These are phyloP conservation scores for Watsonalla cultraria DNA, from an alignment of 2,888 invertebrate species.

Conservation along the genomic window DNA sequence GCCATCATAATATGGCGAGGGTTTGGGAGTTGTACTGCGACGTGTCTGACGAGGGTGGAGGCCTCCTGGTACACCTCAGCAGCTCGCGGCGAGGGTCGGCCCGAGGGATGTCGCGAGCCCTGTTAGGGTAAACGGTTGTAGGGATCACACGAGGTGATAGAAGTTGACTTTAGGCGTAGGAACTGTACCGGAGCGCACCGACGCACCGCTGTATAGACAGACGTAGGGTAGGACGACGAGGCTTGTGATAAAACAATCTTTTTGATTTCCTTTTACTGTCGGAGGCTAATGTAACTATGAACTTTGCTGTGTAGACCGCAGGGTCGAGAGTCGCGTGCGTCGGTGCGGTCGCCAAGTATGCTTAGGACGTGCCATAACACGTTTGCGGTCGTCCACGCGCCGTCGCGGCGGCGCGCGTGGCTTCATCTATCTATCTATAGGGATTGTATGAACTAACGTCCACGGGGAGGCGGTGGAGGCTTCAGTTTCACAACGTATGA, in stretches of 20 bases:
- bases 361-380: constrained; percentile 53
- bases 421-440: too few species aligned
- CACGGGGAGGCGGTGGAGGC: constrained; percentile 18
- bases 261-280: constrained; percentile 9
- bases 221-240: constrained; percentile 5
- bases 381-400: constrained; percentile 11
- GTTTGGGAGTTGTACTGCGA: too few species aligned
- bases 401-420: too few species aligned
- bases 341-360: constrained; percentile 21
- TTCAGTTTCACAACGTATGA: constrained; percentile 1
- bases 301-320: constrained; percentile 1
- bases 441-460: constrained; percentile 21
- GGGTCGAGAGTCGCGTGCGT: constrained; percentile 9
- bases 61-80: too few species aligned
- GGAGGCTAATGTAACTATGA: constrained; percentile 2
- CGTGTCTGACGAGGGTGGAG: too few species aligned
- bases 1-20: too few species aligned
- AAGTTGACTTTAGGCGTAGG: constrained; percentile 29
- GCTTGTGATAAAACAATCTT: constrained; percentile 10
- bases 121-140: constrained; percentile 67
- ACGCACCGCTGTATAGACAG: constrained; percentile 9
- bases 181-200: constrained; percentile 24
- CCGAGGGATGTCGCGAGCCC: constrained; percentile 12
- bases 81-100: too few species aligned
- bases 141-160: constrained; percentile 64